phyloP scores from a whole-genome alignment of 2,797 vertebrate species.

The Clarias platycephalus region DNA sequence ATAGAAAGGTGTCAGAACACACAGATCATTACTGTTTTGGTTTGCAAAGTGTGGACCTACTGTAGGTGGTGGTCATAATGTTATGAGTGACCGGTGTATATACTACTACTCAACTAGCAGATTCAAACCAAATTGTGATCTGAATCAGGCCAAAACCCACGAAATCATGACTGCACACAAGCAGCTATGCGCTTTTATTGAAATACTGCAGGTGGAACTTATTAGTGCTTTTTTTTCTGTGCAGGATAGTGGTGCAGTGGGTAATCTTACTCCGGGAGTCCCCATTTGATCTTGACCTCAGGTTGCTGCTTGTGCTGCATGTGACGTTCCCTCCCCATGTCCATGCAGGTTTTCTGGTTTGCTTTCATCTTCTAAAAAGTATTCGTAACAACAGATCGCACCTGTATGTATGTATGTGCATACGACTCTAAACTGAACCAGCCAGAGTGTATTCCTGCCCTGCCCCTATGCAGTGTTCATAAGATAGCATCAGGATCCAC shows the following conservation, averaged over 20 bases:
- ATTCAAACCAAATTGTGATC: background rate
- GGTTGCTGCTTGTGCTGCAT: background rate
- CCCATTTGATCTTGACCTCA: background rate
- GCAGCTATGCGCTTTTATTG: background rate
- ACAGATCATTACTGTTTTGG: no score
- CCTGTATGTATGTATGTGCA: background rate
- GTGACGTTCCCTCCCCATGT: background rate
- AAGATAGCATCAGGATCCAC: background rate
- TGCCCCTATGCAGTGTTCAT: background rate
- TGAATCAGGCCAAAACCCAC: background rate
- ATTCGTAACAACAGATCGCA: background rate
- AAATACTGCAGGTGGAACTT: background rate
- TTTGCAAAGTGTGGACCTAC: no score
- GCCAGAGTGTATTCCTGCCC: background rate
- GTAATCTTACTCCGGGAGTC: background rate
- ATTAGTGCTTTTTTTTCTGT: background rate
- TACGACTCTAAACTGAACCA: background rate
- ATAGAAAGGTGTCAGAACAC: no score
- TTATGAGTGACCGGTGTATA: no score
- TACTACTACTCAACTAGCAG: background rate
- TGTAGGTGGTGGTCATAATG: no score
- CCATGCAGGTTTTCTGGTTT: background rate
- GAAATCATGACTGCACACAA: background rate
- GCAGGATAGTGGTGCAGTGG: background rate
- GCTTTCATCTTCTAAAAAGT: no score